Evolutionary conservation across 2,113 vertebrate genomes (phyloP).

Genomic region (Zosterops borbonicus): DNA sequence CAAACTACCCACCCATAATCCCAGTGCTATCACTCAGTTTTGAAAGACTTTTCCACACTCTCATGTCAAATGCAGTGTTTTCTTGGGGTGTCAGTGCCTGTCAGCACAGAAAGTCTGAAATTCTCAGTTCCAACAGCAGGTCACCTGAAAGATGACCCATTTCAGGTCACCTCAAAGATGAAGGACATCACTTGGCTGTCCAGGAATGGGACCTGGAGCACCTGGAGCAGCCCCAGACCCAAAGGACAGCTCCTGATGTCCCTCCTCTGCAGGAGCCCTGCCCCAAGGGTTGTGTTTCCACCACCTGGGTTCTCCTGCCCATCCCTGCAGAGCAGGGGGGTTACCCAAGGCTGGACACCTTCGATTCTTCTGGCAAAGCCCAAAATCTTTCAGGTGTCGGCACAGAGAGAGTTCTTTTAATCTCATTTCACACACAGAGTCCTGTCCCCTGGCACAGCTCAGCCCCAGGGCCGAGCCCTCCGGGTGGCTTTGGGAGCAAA

Average conservation of each 20-base stretch:
- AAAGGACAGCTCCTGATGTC: not conserved
- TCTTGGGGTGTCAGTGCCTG: not conserved
- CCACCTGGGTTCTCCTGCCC: not conserved
- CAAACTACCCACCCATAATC: not conserved
- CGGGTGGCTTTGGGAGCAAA: not conserved
- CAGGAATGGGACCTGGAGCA: not conserved
- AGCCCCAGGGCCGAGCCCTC: not conserved
- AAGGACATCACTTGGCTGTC: rapidly evolving
- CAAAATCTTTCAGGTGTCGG: not conserved
- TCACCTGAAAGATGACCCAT: not conserved
- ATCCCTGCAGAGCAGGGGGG: not conserved
- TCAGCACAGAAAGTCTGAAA: not conserved
- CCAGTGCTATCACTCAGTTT: not conserved
- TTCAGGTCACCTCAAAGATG: too few relatives aligned
- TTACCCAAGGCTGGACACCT: not conserved
- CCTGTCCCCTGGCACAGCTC: not conserved
- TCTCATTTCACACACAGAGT: not conserved
- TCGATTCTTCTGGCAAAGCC: not conserved
- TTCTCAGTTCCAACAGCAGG: not conserved
- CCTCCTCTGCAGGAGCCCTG: not conserved
- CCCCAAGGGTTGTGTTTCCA: not conserved
- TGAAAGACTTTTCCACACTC: not conserved
- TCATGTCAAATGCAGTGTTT: not conserved
- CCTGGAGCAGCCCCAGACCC: not conserved
- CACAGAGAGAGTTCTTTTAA: not conserved